Evolutionary conservation across 2,113 vertebrate species (phyloP), one percentile per base, ranked within the genome.

Genomic region (Tragelaphus imberbis): DNA sequence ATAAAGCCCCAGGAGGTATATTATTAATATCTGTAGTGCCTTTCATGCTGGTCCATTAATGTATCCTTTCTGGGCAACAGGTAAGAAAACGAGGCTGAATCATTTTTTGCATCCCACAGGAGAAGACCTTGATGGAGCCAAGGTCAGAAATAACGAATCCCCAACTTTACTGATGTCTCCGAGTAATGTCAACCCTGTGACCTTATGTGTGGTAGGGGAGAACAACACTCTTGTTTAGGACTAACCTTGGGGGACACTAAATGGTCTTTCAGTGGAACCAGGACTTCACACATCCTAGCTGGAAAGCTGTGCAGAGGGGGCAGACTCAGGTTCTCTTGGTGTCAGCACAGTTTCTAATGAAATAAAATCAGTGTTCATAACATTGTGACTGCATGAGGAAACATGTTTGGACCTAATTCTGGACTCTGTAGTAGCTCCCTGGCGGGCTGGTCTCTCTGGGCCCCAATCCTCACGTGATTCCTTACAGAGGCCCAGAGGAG

Each of bases 1-100:
- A 51, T 44, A 47, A 91, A 80, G 2, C 88, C 98, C 96, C 91
- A 82, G 93, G 97, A 91, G 97, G 91, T 61, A 4, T 49, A 79
- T 97, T 91, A 92, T 92, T 94, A 84, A 79, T 93, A 79, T 58
- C 93, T 17, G 61, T 28, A 33, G 77, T 16, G 40, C 96, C 65
- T 91, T 88, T 94, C 95, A 77, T 51, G 55, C 91, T 71, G 40
- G 75, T 88, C 96, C 33, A 6, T 87, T 85, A 61, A 40, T 14
- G 84, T 71, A 59, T 82, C 85, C 89, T 96, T 84, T 84, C 23
- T 27, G 56, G 17, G 59, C 9, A 7, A 12, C 33, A 55, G 36
- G 80, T 56, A 30, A 94, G 94, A 79, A 80, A 96, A 91, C 58
- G 84, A 96, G 94, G 87, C 80, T 19, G 14, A 65, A 33, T 79